Conservation (phyloP, 2,113 vertebrate genomes). For the Oryzias melastigma region DNA sequence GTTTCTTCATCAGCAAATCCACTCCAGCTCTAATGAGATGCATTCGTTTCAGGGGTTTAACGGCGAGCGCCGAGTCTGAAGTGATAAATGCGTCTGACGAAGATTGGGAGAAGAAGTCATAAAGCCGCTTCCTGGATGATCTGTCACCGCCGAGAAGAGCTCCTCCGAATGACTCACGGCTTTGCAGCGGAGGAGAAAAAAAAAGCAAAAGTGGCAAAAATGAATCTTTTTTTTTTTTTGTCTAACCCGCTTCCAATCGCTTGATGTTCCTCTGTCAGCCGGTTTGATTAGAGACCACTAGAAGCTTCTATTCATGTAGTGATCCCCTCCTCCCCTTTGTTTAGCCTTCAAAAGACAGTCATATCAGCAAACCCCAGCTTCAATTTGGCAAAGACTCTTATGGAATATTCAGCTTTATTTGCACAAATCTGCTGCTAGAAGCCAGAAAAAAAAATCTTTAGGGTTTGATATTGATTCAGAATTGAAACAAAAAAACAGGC, state of each 20-base stretch:
- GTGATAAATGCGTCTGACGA: no score
- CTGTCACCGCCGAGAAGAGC: conserved; percentile 51
- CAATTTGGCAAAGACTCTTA: conserved; percentile 24
- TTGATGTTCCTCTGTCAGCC: conserved; percentile 31
- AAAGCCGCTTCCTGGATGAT: conserved; percentile 23
- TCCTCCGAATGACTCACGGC: conserved; percentile 52
- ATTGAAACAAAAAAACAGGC: conserved; percentile 3
- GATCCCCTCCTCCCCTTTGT: conserved; percentile 5
- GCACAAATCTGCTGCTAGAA: conserved; percentile 17
- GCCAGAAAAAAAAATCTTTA: conserved; percentile 6
- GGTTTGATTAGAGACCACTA: conserved; percentile 35
- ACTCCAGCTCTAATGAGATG: no score
- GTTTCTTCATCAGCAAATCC: no score
- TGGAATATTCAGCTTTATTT: conserved; percentile 36
- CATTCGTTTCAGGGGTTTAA: no score
- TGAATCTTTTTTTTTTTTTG: conserved; percentile 47
- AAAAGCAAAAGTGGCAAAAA: conserved; percentile 38
- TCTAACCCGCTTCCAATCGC: conserved; percentile 22
- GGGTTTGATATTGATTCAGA: conserved; percentile 16
- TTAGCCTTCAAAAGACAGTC: conserved; percentile 11
- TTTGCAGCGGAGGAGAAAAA: conserved; percentile 15
- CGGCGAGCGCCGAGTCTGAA: no score
- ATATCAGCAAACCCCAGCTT: conserved; percentile 43
- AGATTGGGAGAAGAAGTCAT: conserved; percentile 29
- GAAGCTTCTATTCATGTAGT: conserved; percentile 41